These are phyloP conservation scores for Spea bombifrons DNA, from an alignment of 2,113 vertebrate genomes.

Conservation along the genomic window DNA sequence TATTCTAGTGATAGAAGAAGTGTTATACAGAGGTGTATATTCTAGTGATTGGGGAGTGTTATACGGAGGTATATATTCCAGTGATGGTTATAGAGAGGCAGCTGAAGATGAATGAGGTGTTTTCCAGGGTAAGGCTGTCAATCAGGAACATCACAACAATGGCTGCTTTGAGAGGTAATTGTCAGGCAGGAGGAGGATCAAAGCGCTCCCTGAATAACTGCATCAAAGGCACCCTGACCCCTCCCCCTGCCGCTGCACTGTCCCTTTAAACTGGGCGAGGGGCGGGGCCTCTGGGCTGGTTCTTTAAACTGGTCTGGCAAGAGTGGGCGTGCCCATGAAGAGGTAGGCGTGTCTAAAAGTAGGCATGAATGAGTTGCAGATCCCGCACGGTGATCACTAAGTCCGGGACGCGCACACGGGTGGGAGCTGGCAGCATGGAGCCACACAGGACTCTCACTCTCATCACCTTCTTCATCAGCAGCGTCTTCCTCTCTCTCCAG, in stretches of 20 bases:
- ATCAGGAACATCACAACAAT: not conserved
- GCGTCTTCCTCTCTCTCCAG: constrained; percentile 9
- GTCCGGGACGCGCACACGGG: not conserved
- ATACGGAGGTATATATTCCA: not conserved
- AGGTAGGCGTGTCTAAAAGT: not conserved
- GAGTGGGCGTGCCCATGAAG: not conserved
- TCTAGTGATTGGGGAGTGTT: not conserved
- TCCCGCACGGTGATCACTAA: not conserved
- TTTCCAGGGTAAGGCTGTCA: not conserved
- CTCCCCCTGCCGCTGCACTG: constrained; percentile 7
- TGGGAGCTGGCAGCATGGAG: constrained; percentile 5
- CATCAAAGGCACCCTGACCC: not conserved
- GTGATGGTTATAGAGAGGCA: not conserved
- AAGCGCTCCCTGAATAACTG: constrained; percentile 12
- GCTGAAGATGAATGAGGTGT: not conserved
- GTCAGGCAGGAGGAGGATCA: not conserved
- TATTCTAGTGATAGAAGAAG: not conserved
- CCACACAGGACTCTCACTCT: not conserved
- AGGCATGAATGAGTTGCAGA: constrained; percentile 9
- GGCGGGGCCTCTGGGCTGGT: constrained; percentile 14
- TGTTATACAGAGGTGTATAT: not conserved
- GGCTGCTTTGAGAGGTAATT: not conserved
- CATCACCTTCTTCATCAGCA: not conserved
- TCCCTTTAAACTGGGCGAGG: constrained; percentile 2
- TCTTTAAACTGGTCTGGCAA: too few species aligned